Conservation (phyloP, 2,888 invertebrate species). For the Pristionchus mayeri region DNA sequence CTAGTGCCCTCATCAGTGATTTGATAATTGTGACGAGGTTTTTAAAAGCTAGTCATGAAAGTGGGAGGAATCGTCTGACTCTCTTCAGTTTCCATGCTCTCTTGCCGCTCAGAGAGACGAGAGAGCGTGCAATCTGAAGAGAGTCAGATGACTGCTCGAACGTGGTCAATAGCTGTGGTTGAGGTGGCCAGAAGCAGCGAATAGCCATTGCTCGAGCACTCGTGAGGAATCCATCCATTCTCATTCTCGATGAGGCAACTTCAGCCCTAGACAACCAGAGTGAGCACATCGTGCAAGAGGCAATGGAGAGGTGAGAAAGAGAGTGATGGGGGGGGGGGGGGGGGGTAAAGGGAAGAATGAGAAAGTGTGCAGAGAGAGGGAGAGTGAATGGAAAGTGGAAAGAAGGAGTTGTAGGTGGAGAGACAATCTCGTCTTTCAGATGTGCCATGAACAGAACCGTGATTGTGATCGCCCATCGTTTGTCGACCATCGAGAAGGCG, state of each 20-base stretch:
- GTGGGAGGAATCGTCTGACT: background rate
- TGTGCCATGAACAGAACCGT: slow-evolving; percentile 74
- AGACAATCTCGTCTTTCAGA: no score
- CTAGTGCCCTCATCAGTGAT: no score
- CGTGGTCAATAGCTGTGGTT: background rate
- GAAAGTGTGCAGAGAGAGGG: no score
- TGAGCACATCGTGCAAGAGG: slow-evolving; percentile 20
- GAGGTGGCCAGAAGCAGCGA: slow-evolving; percentile 52
- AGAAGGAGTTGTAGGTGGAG: no score
- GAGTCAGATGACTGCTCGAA: background rate
- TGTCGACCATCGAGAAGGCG: slow-evolving; percentile 78
- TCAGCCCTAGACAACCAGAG: background rate
- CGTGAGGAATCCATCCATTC: slow-evolving; percentile 49
- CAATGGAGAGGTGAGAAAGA: slow-evolving; percentile 29
- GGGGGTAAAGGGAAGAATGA: no score
- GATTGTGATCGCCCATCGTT: slow-evolving; percentile 78
- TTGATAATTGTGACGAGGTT: no score
- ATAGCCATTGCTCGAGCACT: slow-evolving; percentile 69
- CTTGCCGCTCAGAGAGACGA: no score
- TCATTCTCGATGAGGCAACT: slow-evolving; percentile 22
- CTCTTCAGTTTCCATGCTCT: no score
- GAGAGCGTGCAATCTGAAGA: no score
- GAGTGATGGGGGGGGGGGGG: no score
- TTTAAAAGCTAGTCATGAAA: background rate
- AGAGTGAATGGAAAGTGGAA: no score